Base-by-base conservation (phyloP, 2,113 vertebrate species). In the Takifugu flavidus region DNA sequence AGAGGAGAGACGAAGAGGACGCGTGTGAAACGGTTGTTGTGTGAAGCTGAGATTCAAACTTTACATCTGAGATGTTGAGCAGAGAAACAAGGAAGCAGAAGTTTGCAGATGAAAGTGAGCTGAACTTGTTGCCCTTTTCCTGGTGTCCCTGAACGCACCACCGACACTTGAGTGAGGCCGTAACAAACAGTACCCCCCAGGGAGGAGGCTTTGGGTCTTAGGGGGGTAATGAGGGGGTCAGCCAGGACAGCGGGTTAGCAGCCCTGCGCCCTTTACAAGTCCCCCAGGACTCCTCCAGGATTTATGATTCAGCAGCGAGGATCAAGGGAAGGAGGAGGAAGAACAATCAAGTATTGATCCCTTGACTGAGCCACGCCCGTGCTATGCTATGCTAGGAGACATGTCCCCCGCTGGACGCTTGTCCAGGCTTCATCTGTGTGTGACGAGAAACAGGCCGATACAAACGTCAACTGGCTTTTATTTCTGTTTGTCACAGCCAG, bases 391-490 rank as follows among this genome's bases (percentile, higher is more conserved):
- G 11, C 3, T 1, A 10, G 61, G 65, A 76, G 29, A 5, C 67
- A 70, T 34, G 14, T 56, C n/a, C 55, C 49, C 53, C 44, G 67
- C 57, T 71, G 47, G n/a, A 42, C 55, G 42, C 61, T 46, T 70
- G 43, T 45, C 44, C 44, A 2, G 13, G 44, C 44, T 45, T 15
- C 4, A 45, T 34, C 31, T 34, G 31, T 34, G 8, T 2, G 34
- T 10, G 34, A 10, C 34, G 34, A 39, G 7, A 10, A 10, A 31
- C 29, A 6, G 29, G 29, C 58, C 59, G 73, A 73, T 76, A 85
- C 80, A 72, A 72, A 72, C 78, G 84, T 86, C 59, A 59, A 84
- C 85, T 75, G 1, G 34, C 7, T 39, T 6, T 81, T 86, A 81
- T 10, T 39, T 1, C 1, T 7, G 3, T 39, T 11, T 39, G 6